A percentile compares a stretch with the other conserved stretches of the same genome.
These are phyloP conservation scores for Hycleus cichorii DNA, from an alignment of 1,140 invertebrate genomes.

Conservation along the genomic window DNA sequence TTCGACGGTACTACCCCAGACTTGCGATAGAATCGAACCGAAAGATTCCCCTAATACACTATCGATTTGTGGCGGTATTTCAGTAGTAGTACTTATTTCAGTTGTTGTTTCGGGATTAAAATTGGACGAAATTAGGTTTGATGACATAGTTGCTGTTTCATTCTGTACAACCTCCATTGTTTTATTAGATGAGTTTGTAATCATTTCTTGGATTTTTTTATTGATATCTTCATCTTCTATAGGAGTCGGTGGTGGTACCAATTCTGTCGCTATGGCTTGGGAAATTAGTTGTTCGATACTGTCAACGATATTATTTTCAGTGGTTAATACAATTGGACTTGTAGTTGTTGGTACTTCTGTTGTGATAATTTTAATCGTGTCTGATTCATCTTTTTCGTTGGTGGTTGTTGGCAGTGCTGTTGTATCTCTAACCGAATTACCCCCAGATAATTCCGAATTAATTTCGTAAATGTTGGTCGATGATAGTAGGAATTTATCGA, in stretches of 20 bases:
- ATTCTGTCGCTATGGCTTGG: conserved; percentile 27
- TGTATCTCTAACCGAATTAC: background rate
- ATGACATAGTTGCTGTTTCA: conserved; percentile 41
- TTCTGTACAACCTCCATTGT: conserved; percentile 40
- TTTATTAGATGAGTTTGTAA: conserved; percentile 24
- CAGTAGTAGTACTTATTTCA: conserved; percentile 1
- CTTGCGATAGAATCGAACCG: conserved; percentile 25
- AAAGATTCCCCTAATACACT: conserved; percentile 23
- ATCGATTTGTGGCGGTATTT: background rate
- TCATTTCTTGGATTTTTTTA: conserved; percentile 16
- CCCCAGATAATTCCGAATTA: conserved; percentile 25
- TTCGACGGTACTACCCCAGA: conserved; percentile 9
- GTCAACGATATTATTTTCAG: conserved; percentile 22
- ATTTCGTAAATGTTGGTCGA: conserved; percentile 36
- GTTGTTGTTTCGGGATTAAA: conserved; percentile 7
- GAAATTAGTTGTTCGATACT: conserved; percentile 34
- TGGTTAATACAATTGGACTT: conserved; percentile 6
- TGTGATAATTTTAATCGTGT: background rate
- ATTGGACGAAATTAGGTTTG: conserved; percentile 34
- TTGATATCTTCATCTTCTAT: conserved; percentile 14
- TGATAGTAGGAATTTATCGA: conserved; percentile 26
- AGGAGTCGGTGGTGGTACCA: background rate
- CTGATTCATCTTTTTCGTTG: conserved; percentile 8
- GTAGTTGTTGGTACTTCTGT: conserved; percentile 11
- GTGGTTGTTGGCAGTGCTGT: conserved; percentile 9